A percentile compares a stretch with the other conserved stretches of the same genome.
These are phyloP conservation scores for Parasteatoda lunata DNA, from an alignment of 2,888 invertebrate genomes.

Conservation along the genomic window DNA sequence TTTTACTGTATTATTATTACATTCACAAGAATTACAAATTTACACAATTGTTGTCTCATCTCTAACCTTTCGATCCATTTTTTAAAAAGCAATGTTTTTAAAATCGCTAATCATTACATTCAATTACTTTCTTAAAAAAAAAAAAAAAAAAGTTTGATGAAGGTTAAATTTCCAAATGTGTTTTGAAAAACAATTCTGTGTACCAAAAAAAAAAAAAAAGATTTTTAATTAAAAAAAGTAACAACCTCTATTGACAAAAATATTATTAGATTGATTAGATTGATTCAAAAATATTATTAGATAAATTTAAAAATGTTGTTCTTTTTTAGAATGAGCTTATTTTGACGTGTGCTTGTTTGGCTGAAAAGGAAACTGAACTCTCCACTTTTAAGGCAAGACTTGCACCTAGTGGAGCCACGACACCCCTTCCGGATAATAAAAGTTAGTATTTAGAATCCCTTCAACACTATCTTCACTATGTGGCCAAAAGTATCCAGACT, in stretches of 20 bases:
- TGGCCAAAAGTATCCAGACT: too few relatives aligned
- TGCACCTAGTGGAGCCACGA: constrained; percentile 39
- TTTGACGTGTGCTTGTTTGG: constrained; percentile 51
- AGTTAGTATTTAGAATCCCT: constrained; percentile 29
- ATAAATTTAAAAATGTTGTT: not conserved
- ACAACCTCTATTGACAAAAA: not conserved
- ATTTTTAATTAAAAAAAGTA: not conserved
- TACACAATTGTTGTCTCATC: not conserved
- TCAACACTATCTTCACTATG: too few relatives aligned
- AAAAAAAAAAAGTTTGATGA: not conserved
- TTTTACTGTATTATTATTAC: too few relatives aligned
- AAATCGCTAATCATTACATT: not conserved
- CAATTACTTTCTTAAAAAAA: not conserved
- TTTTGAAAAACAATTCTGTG: not conserved
- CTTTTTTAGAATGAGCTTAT: constrained; percentile 59
- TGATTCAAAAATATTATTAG: too few relatives aligned
- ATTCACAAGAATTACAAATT: too few relatives aligned
- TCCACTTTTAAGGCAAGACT: constrained; percentile 51
- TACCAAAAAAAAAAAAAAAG: not conserved
- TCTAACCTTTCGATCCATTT: not conserved
- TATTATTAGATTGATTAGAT: not conserved
- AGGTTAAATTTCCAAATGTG: not conserved
- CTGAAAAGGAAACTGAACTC: constrained; percentile 66
- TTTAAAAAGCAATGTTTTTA: not conserved
- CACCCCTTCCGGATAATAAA: constrained; percentile 31